A percentile compares a stretch with the other conserved stretches of the same genome.
phyloP scores from a whole-genome alignment of 2,888 invertebrate species.

The Oligia strigilis region DNA sequence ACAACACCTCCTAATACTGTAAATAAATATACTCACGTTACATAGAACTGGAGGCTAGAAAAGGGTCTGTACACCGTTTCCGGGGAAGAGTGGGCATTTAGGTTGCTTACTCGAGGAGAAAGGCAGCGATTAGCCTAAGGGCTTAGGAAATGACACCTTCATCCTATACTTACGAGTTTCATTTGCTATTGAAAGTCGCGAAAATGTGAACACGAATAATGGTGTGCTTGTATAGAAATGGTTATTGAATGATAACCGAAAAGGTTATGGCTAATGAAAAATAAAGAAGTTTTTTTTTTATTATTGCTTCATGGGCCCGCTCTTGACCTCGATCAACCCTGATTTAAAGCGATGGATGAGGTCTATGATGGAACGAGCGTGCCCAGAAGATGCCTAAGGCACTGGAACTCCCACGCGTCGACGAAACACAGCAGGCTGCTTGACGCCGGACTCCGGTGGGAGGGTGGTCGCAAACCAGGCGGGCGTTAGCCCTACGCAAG shows the following conservation, averaged over 20 bases:
- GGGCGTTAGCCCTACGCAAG: too few species aligned
- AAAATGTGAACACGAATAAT: constrained; percentile 21
- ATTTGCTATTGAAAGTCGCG: constrained; percentile 24
- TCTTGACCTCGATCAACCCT: too few species aligned
- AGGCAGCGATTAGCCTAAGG: constrained; percentile 62
- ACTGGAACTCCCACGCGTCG: too few species aligned
- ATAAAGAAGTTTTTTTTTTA: neutral
- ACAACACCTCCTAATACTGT: constrained; percentile 17
- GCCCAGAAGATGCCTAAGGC: too few species aligned
- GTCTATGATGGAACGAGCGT: too few species aligned
- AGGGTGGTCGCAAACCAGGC: too few species aligned
- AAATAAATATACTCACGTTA: constrained; percentile 28
- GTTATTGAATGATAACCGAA: neutral
- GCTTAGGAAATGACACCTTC: constrained; percentile 60
- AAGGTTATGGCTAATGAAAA: neutral
- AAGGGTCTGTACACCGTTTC: constrained; percentile 45
- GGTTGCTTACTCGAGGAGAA: constrained; percentile 56
- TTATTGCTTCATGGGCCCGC: too few species aligned
- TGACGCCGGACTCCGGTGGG: too few species aligned
- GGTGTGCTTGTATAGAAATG: neutral
- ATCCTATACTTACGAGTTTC: constrained; percentile 40
- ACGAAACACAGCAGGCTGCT: too few species aligned
- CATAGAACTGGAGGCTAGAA: constrained; percentile 14
- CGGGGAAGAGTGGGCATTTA: constrained; percentile 63
- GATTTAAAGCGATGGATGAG: too few species aligned